Evolutionary conservation across 2,797 vertebrate genomes (phyloP).

Genomic region (Cirrhinus molitorella): DNA sequence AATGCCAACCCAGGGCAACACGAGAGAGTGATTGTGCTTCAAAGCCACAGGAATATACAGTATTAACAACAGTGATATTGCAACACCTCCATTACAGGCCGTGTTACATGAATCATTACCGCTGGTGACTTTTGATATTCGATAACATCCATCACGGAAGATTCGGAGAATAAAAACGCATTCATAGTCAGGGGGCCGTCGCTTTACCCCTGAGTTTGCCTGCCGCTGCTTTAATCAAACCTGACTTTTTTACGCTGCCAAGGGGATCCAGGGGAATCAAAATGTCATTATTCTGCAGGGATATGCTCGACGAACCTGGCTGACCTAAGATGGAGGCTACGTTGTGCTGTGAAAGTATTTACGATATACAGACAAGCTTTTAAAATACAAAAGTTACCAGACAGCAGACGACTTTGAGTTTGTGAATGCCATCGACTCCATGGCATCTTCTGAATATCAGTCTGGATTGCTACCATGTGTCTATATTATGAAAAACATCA

Average conservation of each 20-base stretch:
- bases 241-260: constrained; percentile 74
- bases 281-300: constrained; percentile 69
- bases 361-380: constrained; percentile 29
- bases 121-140: constrained; percentile 14
- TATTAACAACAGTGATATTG: constrained; percentile 33
- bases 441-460: neutral
- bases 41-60: constrained; percentile 26
- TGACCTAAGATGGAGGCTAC: constrained; percentile 43
- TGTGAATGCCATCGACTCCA: neutral
- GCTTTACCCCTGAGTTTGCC: constrained; percentile 54
- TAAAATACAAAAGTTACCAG: constrained; percentile 29
- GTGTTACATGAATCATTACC: constrained; percentile 36
- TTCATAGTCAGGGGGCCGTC: constrained; percentile 4
- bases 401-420: constrained; percentile 29
- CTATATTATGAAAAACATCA: neutral
- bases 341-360: constrained; percentile 38
- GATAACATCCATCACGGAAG: constrained; percentile 25
- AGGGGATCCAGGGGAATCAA: constrained; percentile 67
- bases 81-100: constrained; percentile 36
- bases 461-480: neutral
- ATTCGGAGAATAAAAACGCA: constrained; percentile 40
- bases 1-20: constrained; percentile 30
- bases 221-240: constrained; percentile 72
- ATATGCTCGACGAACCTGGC: constrained; percentile 71
- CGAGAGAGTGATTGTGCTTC: constrained; percentile 27